Evolutionary conservation across 2,113 vertebrate genomes (phyloP), one percentile per base, ranked within the genome.

Genomic region (Toxotes chatareus): DNA sequence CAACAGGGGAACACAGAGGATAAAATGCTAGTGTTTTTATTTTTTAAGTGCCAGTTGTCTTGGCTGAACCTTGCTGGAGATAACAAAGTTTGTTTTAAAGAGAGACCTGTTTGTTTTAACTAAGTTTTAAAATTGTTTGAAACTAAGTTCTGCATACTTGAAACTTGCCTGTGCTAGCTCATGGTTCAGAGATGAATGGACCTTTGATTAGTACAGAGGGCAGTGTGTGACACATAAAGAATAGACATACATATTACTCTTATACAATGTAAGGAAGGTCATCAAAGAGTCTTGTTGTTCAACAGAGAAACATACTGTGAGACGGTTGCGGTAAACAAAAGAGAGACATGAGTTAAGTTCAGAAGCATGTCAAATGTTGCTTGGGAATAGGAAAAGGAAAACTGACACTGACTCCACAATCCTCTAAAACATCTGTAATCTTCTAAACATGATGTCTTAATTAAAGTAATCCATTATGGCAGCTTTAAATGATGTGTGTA

Each of bases 391-490:
- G 17, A 14, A 47, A 36, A 31, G 38, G 55, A 17, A 79, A 69
- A 69, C 12, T 3, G 57, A 34, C 11, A 27, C 2, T 7, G 21
- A 8, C 17, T 12, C 32, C n/a, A 13, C n/a, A n/a, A n/a, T 65
- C 13, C 3, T 60, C n/a, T n/a, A 3, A 59, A 56, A 42, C 42
- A 60, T 16, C 11, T 21, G 5, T 31, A 31, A 42, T 38, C 40
- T 12, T 32, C n/a, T 66, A n/a, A 49, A 32, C 62, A 65, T 32
- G 27, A 36, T 11, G n/a, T 47, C 34, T 17, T 32, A 66, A 51
- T 51, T 21, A 76, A 19, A 64, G 65, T 63, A 34, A 76, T 57
- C 65, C 4, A 69, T 40, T 11, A 32, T 61, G 16, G 65, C 65
- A 61, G 64, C 31, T 49, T 47, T n/a, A 17, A 47, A 36, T 60